Base-by-base conservation (phyloP, 2,888 invertebrate genomes). In the Nomada ferruginata region DNA sequence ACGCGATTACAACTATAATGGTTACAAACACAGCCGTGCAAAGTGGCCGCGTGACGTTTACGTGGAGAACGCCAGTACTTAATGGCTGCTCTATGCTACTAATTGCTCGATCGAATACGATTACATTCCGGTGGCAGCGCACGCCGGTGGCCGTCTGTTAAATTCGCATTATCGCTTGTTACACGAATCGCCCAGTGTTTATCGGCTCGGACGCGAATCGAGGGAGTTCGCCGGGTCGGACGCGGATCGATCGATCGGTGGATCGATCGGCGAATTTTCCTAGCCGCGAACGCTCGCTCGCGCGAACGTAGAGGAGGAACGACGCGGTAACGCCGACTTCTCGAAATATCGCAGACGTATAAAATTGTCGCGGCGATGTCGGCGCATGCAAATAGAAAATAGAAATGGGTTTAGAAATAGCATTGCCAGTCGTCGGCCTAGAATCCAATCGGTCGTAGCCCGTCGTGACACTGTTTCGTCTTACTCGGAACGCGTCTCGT, bases 281-380 rank as follows among this genome's bases (percentile, higher is more conserved):
- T 2, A 5, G 11, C 52, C 44, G 20, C 15, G 29, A 9, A 18
- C 42, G 29, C 20, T 20, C 20, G 20, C 20, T 20, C 20, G 20
- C 44, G 20, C 15, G 29, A 9, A 18, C 42, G 29, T 1, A 13
- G 18, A 20, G 42, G 44, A 11, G 29, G 15, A 23, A 15, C 26
- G 18, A 36, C 72, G 44, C 68, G 77, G 53, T 47, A 68, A 66
- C 69, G 63, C 72, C 64, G 69, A 64, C 74, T 11, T 47, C 87
- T 85, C 91, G 87, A 93, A 93, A 93, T 93, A 93, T 91, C 93
- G 90, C 91, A 91, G 91, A 91, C 92, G 90, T 92, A 91, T 91
- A 92, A 93, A 93, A 92, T 92, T 90, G 91, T 90, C 88, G 90
- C 77, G 84, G 82, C 90, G 89, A 90, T 87, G 89, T 79, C 85